These are phyloP conservation scores for Heliconius charithonia DNA, from an alignment of 2,888 invertebrate species.

Conservation along the genomic window DNA sequence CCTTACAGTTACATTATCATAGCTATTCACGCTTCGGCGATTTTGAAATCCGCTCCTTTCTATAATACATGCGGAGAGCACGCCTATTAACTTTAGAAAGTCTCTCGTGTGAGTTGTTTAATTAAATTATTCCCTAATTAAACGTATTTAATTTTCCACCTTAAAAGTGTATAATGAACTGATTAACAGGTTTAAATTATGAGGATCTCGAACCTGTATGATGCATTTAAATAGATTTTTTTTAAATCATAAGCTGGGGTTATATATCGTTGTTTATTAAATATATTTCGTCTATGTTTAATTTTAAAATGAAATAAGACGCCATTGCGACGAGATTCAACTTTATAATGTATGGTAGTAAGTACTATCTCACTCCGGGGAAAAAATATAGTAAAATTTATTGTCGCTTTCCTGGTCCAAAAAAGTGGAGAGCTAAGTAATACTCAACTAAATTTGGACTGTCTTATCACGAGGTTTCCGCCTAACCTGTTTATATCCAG, in stretches of 20 bases:
- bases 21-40: conserved; percentile 45
- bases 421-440: background rate
- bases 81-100: conserved; percentile 38
- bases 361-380: background rate
- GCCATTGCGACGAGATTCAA: no score
- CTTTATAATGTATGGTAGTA: no score
- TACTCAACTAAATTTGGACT: background rate
- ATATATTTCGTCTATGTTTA: no score
- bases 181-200: conserved; percentile 11
- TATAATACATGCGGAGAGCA: conserved; percentile 41
- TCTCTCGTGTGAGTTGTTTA: conserved; percentile 13
- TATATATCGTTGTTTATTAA: no score
- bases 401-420: background rate
- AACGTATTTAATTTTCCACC: conserved; percentile 9
- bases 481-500: background rate
- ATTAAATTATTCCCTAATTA: conserved; percentile 25
- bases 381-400: background rate
- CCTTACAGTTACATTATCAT: conserved; percentile 23
- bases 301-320: no score
- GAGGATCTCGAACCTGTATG: conserved; percentile 35
- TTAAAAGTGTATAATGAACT: conserved; percentile 11
- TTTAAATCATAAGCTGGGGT: no score
- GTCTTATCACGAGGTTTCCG: background rate
- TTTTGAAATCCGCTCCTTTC: conserved; percentile 41
- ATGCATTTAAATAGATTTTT: background rate